These are phyloP conservation scores for Zelostemma sp. DNA, from an alignment of 1,140 invertebrate species.

Conservation along the genomic window DNA sequence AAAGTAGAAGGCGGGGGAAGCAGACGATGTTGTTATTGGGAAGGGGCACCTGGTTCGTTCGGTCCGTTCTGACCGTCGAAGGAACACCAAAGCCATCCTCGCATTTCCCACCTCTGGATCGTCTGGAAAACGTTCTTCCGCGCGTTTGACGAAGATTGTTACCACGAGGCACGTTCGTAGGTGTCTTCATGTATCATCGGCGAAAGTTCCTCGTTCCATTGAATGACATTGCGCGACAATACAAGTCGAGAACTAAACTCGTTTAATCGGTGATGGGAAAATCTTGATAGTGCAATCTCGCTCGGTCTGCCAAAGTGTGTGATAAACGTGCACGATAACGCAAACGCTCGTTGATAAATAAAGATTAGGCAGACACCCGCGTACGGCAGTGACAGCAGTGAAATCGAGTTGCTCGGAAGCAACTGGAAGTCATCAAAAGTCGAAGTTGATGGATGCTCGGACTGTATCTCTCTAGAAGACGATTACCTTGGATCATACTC, in stretches of 20 bases:
- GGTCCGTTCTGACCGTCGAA: constrained; percentile 23
- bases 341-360: too few relatives aligned
- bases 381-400: too few relatives aligned
- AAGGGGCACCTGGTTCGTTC: constrained; percentile 46
- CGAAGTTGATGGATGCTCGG: too few relatives aligned
- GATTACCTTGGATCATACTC: too few relatives aligned
- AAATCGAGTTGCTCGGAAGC: too few relatives aligned
- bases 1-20: constrained; percentile 28
- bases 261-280: too few relatives aligned
- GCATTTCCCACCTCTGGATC: constrained; percentile 64
- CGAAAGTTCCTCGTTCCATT: neutral
- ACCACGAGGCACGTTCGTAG: constrained; percentile 1
- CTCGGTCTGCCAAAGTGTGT: too few relatives aligned
- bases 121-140: constrained; percentile 59
- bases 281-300: too few relatives aligned
- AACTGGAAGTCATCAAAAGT: too few relatives aligned
- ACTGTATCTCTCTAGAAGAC: too few relatives aligned
- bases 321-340: too few relatives aligned
- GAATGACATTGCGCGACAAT: neutral
- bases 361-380: too few relatives aligned
- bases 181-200: neutral
- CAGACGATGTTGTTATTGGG: constrained; percentile 38
- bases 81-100: constrained; percentile 49
- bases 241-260: neutral
- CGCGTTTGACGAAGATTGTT: constrained; percentile 4